Conservation (phyloP, 2,888 invertebrate genomes). For the Eurytoma adleriae region DNA sequence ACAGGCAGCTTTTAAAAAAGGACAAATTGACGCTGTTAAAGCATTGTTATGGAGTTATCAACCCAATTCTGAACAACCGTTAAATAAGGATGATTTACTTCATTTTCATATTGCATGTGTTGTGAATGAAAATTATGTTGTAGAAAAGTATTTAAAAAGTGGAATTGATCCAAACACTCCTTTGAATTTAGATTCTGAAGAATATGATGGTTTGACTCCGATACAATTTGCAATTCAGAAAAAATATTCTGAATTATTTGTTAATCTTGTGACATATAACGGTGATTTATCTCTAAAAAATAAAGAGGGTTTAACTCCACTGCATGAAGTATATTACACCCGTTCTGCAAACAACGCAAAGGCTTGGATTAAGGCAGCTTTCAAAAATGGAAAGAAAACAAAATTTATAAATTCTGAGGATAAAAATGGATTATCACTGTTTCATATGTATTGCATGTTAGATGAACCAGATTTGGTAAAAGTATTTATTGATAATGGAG, state of each 20-base stretch:
- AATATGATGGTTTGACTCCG: background rate
- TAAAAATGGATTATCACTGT: background rate
- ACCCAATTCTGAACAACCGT: background rate
- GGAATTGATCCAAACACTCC: background rate
- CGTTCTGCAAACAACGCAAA: no score
- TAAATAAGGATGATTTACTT: background rate
- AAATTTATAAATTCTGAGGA: slow-evolving; percentile 1
- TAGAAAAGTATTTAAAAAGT: background rate
- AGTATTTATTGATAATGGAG: background rate
- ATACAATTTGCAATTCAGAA: background rate
- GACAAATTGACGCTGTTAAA: background rate
- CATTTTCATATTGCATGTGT: slow-evolving; percentile 1
- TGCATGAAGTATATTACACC: background rate
- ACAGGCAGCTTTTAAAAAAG: background rate
- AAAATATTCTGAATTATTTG: background rate
- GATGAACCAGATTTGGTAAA: background rate
- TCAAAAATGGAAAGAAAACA: background rate
- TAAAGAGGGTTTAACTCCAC: background rate
- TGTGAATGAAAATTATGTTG: background rate
- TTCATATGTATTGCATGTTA: background rate
- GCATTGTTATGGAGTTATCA: background rate
- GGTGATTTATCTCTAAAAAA: background rate
- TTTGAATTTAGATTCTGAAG: background rate
- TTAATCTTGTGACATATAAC: background rate
- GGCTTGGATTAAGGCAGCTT: no score